phyloP scores from a whole-genome alignment of 1,140 invertebrate species.

The Hyphantria cunea region DNA sequence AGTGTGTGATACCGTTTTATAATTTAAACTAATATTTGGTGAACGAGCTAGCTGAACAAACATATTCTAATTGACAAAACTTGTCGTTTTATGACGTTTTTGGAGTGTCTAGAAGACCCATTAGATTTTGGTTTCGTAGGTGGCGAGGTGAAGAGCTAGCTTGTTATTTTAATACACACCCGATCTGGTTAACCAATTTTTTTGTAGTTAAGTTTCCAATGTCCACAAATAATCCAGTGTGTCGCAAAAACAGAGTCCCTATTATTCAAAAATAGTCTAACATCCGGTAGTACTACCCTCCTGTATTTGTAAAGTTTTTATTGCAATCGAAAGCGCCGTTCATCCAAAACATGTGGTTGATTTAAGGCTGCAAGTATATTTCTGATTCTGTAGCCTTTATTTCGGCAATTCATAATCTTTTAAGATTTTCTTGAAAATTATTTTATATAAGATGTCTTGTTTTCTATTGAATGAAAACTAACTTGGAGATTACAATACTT shows the following conservation, averaged over 20 bases:
- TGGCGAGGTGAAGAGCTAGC: too few species aligned
- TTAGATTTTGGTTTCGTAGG: too few species aligned
- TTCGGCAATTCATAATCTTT: background rate
- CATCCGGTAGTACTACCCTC: conserved; percentile 42
- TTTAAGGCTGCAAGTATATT: background rate
- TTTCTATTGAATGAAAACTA: too few species aligned
- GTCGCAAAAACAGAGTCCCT: conserved; percentile 37
- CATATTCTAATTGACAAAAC: conserved; percentile 19
- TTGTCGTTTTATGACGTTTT: conserved; percentile 6
- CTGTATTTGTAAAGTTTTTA: conserved; percentile 48
- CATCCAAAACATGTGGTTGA: conserved; percentile 4
- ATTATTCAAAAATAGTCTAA: conserved; percentile 42
- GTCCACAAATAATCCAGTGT: conserved; percentile 16
- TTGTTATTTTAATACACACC: too few species aligned
- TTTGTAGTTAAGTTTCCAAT: background rate
- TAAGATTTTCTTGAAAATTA: too few species aligned
- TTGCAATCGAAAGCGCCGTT: conserved; percentile 40
- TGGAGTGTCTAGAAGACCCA: background rate
- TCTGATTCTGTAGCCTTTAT: conserved; percentile 2
- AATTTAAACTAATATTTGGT: conserved; percentile 32
- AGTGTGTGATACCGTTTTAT: conserved; percentile 30
- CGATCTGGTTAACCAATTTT: background rate
- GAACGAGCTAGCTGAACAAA: conserved; percentile 12
- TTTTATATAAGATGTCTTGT: too few species aligned
- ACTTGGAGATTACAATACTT: too few species aligned